Conservation (phyloP, 2,888 invertebrate species). For the Ennomos fuscantarius region DNA sequence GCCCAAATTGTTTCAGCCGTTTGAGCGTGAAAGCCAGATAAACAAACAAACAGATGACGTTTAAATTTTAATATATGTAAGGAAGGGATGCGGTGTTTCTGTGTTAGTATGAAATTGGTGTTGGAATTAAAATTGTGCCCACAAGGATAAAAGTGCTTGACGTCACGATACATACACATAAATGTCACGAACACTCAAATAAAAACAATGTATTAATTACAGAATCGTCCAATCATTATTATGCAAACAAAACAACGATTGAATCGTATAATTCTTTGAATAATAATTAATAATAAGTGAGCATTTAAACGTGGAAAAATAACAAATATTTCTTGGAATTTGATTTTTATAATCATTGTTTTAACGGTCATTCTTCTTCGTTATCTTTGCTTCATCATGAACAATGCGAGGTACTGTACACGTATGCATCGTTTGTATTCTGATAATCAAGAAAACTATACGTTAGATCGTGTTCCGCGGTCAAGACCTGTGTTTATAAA, state of each 20-base stretch:
- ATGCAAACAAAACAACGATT: not conserved
- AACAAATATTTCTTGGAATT: not conserved
- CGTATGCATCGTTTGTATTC: not conserved
- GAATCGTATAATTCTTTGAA: constrained; percentile 3
- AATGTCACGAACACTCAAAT: not conserved
- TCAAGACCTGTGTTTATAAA: not conserved
- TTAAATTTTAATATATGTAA: too few species aligned
- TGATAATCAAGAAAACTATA: not conserved
- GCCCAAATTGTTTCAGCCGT: too few species aligned
- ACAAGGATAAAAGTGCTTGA: too few species aligned
- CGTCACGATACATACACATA: not conserved
- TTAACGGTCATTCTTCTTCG: constrained; percentile 11
- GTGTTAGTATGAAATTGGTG: too few species aligned
- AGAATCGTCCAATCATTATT: not conserved
- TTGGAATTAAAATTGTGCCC: too few species aligned
- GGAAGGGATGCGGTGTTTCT: too few species aligned
- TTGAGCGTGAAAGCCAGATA: too few species aligned
- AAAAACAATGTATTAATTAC: constrained; percentile 2
- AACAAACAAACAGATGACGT: too few species aligned
- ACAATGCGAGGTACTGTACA: constrained; percentile 2
- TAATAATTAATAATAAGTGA: not conserved
- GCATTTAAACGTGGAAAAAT: too few species aligned
- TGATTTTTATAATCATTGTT: constrained; percentile 3
- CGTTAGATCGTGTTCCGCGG: not conserved
- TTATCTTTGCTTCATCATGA: constrained; percentile 5